Base-by-base conservation (phyloP, 1,140 invertebrate genomes). In the Lepidurus couesii region DNA sequence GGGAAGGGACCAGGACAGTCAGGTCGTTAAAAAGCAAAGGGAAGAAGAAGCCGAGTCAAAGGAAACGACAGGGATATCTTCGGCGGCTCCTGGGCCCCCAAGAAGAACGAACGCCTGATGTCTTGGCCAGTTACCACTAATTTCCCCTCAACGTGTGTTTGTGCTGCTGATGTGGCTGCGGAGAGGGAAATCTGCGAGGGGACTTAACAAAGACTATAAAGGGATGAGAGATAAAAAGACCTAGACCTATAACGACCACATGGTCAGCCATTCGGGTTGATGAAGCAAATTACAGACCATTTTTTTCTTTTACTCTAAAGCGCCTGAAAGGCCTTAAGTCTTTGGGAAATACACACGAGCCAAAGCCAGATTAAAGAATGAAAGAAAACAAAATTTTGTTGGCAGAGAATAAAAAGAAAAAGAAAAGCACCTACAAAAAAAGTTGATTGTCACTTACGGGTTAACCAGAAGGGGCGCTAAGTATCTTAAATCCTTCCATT, bases 121-220 rank as follows among this genome's bases (percentile, higher is more conserved):
- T 65, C 53, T 65, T 65, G 53, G 53, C 53, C 13, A 65, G 53
- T 65, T 65, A 65, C 53, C 53, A 65, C 53, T 65, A 65, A 65
- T 65, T 65, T 65, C 53, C 34, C 53, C 53, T 65, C 53, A 16
- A 65, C 21, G 53, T 65, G 53, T 65, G 53, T 65, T 65, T 65
- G 53, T 21, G 53, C 53, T 65, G 53, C 53, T 65, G 53, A 65
- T 65, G 53, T 65, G 53, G 53, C 53, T 21, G 13, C 16, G 53
- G 53, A 65, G 53, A 65, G 53, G 53, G 21, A 65, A 21, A 65
- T 65, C 53, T 65, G 53, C 53, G 53, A 65, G 21, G 53, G 53
- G 53, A 65, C 53, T 65, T 65, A 13, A 65, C 53, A 65, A 65
- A 65, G 53, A 65, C 53, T 65, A 65, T 16, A 65, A 65, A 65